Conservation (phyloP, 2,797 vertebrate species). For the Poecilia wingei region DNA sequence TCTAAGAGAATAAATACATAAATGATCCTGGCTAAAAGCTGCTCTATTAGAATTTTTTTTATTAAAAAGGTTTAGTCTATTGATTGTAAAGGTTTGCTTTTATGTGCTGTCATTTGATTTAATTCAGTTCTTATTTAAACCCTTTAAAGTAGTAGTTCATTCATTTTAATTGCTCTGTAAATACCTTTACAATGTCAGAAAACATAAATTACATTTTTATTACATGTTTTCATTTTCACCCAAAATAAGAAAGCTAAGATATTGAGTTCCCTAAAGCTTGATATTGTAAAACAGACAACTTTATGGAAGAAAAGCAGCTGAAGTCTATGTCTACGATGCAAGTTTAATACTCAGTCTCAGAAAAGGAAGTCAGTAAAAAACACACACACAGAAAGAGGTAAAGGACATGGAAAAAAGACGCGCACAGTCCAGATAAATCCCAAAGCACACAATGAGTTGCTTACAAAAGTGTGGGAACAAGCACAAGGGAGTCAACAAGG, state of each 20-base stretch:
- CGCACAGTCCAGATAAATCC: slow-evolving; percentile 17
- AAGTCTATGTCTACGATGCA: not conserved
- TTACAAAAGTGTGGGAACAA: slow-evolving; percentile 18
- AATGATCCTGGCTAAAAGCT: not conserved
- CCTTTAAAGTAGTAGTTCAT: not conserved
- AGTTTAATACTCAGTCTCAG: not conserved
- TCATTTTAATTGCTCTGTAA: not conserved
- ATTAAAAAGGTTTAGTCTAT: not conserved
- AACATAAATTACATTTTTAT: not conserved
- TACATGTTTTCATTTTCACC: not conserved
- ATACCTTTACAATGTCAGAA: not conserved
- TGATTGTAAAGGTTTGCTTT: not conserved
- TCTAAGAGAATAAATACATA: not conserved
- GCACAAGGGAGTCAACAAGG: slow-evolving; percentile 12
- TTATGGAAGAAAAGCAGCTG: not conserved
- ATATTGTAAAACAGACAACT: not conserved
- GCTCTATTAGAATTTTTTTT: not conserved
- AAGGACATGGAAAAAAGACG: not conserved
- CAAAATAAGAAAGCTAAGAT: not conserved
- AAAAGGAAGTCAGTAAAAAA: not conserved
- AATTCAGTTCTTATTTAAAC: not conserved
- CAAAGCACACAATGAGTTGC: slow-evolving; percentile 6
- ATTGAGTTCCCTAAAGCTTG: not conserved
- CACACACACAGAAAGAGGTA: not conserved
- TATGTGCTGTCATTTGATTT: not conserved